phyloP scores from a whole-genome alignment of 2,113 vertebrate species.

The Hippocampus comes region DNA sequence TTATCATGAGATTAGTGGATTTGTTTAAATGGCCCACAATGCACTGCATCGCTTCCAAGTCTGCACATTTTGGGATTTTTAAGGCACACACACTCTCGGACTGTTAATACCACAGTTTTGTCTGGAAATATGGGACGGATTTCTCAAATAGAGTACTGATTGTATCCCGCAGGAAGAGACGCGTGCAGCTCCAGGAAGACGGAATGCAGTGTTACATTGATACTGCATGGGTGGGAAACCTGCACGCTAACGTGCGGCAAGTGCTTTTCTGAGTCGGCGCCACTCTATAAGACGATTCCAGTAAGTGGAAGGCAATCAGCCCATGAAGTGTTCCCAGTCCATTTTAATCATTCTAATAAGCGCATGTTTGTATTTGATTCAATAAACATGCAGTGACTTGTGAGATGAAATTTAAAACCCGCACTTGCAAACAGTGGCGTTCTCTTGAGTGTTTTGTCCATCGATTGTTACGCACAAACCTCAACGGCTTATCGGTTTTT shows the following conservation, averaged over 20 bases:
- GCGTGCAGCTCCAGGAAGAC: neutral
- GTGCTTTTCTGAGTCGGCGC: neutral
- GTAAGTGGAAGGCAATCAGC: neutral
- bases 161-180: neutral
- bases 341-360: neutral
- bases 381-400: neutral
- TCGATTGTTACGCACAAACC: neutral
- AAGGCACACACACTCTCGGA: neutral
- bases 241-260: neutral
- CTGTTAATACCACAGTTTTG: conserved; percentile 2
- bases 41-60: neutral
- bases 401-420: neutral
- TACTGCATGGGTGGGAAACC: neutral
- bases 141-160: neutral
- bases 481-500: neutral
- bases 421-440: neutral
- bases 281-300: neutral
- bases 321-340: neutral
- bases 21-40: conserved; percentile 7
- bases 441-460: conserved; percentile 2
- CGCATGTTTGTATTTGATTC: neutral
- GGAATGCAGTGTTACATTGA: neutral
- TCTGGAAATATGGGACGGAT: neutral
- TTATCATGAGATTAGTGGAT: conserved; percentile 9
- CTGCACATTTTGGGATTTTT: conserved; percentile 2